A percentile compares a stretch with the other conserved stretches of the same genome.
Conservation (phyloP, 2,797 vertebrate genomes). For the Sebastes melanostomus region DNA sequence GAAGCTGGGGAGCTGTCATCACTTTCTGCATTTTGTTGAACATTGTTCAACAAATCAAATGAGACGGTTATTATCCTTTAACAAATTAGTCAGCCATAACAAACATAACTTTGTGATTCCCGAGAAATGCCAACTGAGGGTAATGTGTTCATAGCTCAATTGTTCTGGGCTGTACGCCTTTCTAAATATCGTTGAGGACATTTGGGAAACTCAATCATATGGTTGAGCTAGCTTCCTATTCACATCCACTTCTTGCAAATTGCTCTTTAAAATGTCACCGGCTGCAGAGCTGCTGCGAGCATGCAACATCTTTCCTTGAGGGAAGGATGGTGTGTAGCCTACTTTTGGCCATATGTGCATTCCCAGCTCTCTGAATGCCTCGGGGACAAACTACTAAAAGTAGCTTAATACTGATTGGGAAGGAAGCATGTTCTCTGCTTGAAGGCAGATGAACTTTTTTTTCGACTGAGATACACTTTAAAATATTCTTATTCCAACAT, state of each 20-base stretch:
- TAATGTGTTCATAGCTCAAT: conserved; percentile 28
- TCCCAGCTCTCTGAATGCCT: conserved; percentile 11
- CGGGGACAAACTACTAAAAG: not conserved
- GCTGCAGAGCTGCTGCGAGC: conserved; percentile 35
- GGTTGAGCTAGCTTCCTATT: conserved; percentile 55
- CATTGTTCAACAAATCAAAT: not conserved
- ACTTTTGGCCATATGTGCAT: conserved; percentile 14
- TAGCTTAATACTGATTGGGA: not conserved
- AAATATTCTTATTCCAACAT: not conserved
- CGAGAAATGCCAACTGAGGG: conserved; percentile 16
- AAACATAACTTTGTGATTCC: conserved; percentile 16
- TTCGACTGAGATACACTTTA: not conserved
- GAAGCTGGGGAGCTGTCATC: not conserved
- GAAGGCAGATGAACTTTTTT: not conserved
- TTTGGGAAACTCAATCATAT: conserved; percentile 63
- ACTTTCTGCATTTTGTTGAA: not conserved
- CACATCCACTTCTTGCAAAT: conserved; percentile 49
- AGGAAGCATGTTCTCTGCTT: conserved; percentile 14
- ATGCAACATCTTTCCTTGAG: conserved; percentile 19
- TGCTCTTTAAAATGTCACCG: conserved; percentile 67
- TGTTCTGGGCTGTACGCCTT: conserved; percentile 10
- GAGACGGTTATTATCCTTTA: not conserved
- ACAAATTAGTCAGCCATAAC: conserved; percentile 15
- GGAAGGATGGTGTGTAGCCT: not conserved
- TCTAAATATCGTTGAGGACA: conserved; percentile 48